phyloP scores from a whole-genome alignment of 2,888 invertebrate genomes.

The Ectemnius continuus region DNA sequence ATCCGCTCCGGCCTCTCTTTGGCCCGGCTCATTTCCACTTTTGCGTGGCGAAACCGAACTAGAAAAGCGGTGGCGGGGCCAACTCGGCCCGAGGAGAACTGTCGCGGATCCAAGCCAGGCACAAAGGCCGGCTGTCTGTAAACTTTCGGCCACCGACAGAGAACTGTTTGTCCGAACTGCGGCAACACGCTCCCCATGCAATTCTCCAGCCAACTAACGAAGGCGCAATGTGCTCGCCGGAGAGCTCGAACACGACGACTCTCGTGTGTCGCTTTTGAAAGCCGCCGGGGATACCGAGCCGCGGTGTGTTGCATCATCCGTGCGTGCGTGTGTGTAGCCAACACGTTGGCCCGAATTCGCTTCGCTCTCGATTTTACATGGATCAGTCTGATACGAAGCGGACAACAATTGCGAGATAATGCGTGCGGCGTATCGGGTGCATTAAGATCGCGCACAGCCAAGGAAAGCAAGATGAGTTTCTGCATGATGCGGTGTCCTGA shows the following conservation, averaged over 20 bases:
- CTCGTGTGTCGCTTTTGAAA: no score
- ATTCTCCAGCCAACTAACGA: neutral
- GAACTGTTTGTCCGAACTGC: slow-evolving; percentile 26
- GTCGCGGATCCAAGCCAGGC: slow-evolving; percentile 11
- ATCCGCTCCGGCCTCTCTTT: neutral
- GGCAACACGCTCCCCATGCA: neutral
- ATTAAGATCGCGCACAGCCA: neutral
- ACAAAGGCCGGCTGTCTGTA: slow-evolving; percentile 33
- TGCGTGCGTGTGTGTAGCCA: no score
- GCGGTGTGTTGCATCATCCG: no score
- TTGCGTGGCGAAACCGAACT: neutral
- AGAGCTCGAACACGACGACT: no score
- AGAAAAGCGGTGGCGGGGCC: neutral
- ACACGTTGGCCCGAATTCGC: no score
- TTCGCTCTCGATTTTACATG: no score
- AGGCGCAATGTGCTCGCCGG: neutral
- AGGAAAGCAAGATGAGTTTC: slow-evolving; percentile 18
- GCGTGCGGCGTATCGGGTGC: neutral
- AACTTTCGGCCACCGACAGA: slow-evolving; percentile 35
- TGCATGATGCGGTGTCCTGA: slow-evolving; percentile 14
- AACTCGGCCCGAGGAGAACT: neutral
- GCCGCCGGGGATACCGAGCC: no score
- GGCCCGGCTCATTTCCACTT: neutral
- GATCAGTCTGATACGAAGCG: no score
- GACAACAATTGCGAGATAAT: no score